phyloP scores from a whole-genome alignment of 2,797 vertebrate species.

The Arnoldichthys spilopterus region DNA sequence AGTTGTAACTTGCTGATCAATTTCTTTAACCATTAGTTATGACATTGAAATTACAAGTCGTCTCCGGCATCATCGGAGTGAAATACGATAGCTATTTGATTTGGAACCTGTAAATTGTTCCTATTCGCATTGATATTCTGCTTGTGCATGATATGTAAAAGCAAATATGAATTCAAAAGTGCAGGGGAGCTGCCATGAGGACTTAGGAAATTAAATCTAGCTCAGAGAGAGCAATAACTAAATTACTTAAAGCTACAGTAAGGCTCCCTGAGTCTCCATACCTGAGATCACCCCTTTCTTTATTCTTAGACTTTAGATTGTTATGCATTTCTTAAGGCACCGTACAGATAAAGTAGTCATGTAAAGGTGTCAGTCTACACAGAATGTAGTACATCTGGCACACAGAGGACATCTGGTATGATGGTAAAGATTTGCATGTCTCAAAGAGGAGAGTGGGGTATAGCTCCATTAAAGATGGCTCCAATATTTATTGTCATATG shows the following conservation, averaged over 20 bases:
- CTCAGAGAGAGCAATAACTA: conserved; percentile 39
- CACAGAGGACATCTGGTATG: background rate
- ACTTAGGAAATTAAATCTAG: conserved; percentile 47
- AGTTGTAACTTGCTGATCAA: conserved; percentile 40
- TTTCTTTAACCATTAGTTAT: conserved; percentile 58
- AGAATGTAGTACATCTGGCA: conserved; percentile 1
- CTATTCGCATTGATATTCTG: conserved; percentile 46
- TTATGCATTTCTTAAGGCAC: conserved; percentile 29
- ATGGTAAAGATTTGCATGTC: conserved; percentile 23
- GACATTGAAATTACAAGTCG: conserved; percentile 62
- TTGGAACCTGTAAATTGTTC: conserved; percentile 36
- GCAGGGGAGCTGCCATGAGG: conserved; percentile 13
- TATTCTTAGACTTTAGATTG: conserved; percentile 31
- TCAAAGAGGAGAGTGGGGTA: conserved; percentile 13
- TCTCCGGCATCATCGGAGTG: conserved; percentile 45
- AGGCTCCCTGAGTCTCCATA: conserved; percentile 31
- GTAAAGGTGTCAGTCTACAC: conserved; percentile 18
- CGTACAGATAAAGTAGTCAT: conserved; percentile 16
- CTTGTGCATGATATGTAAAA: conserved; percentile 41
- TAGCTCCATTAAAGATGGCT: conserved; percentile 6
- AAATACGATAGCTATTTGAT: conserved; percentile 51
- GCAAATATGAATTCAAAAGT: conserved; percentile 45
- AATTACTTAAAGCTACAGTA: conserved; percentile 42
- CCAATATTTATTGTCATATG: background rate
- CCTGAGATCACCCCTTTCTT: conserved; percentile 29